These are phyloP conservation scores for Caenorhabditis plicata DNA, from an alignment of 2,888 invertebrate genomes.

Conservation along the genomic window DNA sequence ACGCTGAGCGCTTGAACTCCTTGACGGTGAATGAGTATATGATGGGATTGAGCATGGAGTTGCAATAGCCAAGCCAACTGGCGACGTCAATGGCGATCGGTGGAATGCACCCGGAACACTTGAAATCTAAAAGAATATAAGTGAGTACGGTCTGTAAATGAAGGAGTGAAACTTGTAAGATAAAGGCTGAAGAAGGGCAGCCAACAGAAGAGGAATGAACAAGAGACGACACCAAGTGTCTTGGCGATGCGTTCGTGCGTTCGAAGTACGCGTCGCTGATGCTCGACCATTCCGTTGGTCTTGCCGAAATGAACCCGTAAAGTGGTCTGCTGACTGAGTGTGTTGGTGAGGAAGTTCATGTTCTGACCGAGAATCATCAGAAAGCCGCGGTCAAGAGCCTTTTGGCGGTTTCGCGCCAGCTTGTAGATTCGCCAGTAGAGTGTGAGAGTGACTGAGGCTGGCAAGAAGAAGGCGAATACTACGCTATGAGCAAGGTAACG, in stretches of 20 bases:
- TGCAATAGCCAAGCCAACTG: conserved; percentile 65
- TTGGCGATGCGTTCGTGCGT: conserved; percentile 70
- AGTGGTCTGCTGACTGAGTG: conserved; percentile 60
- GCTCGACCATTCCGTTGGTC: conserved; percentile 65
- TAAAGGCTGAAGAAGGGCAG: conserved; percentile 72
- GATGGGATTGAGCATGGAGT: conserved; percentile 65
- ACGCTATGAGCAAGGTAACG: conserved; percentile 65
- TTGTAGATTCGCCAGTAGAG: conserved; percentile 65
- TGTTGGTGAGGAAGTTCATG: conserved; percentile 66
- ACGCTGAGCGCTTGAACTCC: conserved; percentile 64
- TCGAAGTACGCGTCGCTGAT: conserved; percentile 64
- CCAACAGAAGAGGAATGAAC: conserved; percentile 72
- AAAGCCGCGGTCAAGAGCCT: conserved; percentile 62
- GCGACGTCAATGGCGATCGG: conserved; percentile 62
- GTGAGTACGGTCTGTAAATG: not conserved
- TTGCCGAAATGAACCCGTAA: conserved; percentile 65
- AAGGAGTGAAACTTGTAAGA: conserved; percentile 67
- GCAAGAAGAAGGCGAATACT: conserved; percentile 65
- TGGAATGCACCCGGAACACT: conserved; percentile 60
- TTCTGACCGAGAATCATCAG: conserved; percentile 65
- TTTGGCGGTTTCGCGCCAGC: conserved; percentile 61
- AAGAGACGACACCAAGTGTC: conserved; percentile 72
- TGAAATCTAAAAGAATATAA: conserved; percentile 52
- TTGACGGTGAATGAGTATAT: conserved; percentile 66
- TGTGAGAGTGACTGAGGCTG: conserved; percentile 64